Conservation (phyloP, 35 echinoderm and acorn worm genomes). For the Ophiothrix spiculata region DNA sequence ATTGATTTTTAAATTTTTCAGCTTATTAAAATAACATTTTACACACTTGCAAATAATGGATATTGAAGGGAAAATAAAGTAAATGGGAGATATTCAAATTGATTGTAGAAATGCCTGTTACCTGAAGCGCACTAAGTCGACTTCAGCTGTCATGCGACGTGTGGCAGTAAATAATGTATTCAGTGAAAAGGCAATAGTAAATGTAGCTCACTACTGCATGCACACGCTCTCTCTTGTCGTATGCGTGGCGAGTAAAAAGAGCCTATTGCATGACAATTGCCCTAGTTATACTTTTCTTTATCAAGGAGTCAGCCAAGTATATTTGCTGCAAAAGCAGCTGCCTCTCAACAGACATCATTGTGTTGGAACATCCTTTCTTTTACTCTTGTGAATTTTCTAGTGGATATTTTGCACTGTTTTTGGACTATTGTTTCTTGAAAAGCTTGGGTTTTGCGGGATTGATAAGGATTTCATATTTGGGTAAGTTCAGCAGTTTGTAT, state of each 20-base stretch:
- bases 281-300: constrained; percentile 2
- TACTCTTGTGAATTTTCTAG: no score
- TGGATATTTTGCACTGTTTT: no score
- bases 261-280: constrained; percentile 8
- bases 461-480: no score
- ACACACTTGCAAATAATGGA: constrained; percentile 1
- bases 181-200: constrained; percentile 12
- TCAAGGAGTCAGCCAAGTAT: neutral
- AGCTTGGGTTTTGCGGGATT: no score
- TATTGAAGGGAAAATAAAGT: constrained; percentile 15
- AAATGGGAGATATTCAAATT: neutral
- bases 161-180: neutral
- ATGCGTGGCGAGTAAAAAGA: neutral
- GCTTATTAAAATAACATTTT: neutral
- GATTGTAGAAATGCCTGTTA: neutral
- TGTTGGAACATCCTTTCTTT: no score
- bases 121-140: neutral
- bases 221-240: neutral
- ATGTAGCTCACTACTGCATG: constrained; percentile 12
- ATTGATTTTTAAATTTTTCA: constrained; percentile 6
- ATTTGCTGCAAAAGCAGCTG: neutral
- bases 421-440: no score
- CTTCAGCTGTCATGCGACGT: neutral
- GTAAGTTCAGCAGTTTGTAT: no score
- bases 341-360: no score